Evolutionary conservation across 2,797 vertebrate species (phyloP), one percentile per base, ranked within the genome.

Genomic region (Danio aesculapii): DNA sequence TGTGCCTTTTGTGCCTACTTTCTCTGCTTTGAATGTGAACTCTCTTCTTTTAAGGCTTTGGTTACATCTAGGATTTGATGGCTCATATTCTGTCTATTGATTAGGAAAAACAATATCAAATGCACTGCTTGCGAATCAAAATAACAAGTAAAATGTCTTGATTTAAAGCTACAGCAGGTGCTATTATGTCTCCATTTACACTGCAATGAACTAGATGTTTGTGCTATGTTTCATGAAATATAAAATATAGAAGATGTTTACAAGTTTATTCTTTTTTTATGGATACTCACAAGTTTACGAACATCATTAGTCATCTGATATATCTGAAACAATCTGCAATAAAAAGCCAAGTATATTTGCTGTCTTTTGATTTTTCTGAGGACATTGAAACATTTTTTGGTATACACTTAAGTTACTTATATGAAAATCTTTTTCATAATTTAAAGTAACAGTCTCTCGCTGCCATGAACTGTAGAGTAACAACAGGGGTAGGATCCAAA

Each of bases 11-110:
- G 83, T 84, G 64, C 81, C 81, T 57, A 43, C 75, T 52, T 57
- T 71, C 52, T 86, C 53, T 75, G 79, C 72, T 82, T 84, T 77
- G 87, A 82, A 79, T 59, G 85, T 82, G 49, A 81, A 80, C 79
- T 75, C 55, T 50, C 43, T 63, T 68, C 70, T 84, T 70, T 79
- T 39, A 77, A 43, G 59, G 63, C 59, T 79, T 19, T 83, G 84
- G 58, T 64, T 72, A 53, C n/a, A 70, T 66, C 58, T 79, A 57
- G 49, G 62, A 77, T 49, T 41, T 85, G 19, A 84, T 61, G 75
- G 72, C 85, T 84, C 85, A 10, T 79, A 46, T 71, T 81, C 69
- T 50, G 19, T 73, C 13, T 47, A 41, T 66, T 53, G 47, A 62
- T 57, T 55, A 57, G 43, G 44, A 39, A 58, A 21, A 39, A 30